phyloP scores from a whole-genome alignment of 2,797 vertebrate species.

The Eulemur coronatus region DNA sequence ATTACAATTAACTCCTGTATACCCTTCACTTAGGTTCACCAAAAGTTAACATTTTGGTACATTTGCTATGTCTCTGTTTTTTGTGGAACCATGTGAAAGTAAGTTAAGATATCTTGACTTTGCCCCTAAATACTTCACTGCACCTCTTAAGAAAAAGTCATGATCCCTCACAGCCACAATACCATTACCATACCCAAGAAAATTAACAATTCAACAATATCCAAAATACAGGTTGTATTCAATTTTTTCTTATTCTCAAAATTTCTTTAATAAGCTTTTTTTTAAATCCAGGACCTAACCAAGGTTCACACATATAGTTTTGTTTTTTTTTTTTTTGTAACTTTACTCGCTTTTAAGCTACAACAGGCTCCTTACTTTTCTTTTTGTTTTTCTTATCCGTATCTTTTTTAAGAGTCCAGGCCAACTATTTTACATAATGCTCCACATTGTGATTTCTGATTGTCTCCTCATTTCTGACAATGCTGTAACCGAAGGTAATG shows the following conservation, averaged over 20 bases:
- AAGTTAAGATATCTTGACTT: not conserved
- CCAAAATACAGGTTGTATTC: not conserved
- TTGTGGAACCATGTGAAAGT: not conserved
- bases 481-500: not conserved
- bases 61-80: not conserved
- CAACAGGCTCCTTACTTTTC: not conserved
- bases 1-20: not conserved
- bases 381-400: not conserved
- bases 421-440: not conserved
- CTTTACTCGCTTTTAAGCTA: not conserved
- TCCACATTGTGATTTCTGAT: not conserved
- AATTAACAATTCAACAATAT: not conserved
- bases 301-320: not conserved
- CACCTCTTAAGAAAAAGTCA: not conserved
- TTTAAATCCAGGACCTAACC: not conserved
- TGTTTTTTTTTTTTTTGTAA: not conserved
- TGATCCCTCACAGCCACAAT: not conserved
- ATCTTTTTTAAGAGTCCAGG: not conserved
- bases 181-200: not conserved
- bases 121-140: not conserved
- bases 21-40: not conserved
- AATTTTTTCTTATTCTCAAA: not conserved
- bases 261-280: not conserved
- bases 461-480: constrained; percentile 3
- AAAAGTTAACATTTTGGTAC: not conserved